Evolutionary conservation across 1,140 invertebrate species (phyloP), one percentile per base, ranked within the genome.

Genomic region (Limonius californicus): DNA sequence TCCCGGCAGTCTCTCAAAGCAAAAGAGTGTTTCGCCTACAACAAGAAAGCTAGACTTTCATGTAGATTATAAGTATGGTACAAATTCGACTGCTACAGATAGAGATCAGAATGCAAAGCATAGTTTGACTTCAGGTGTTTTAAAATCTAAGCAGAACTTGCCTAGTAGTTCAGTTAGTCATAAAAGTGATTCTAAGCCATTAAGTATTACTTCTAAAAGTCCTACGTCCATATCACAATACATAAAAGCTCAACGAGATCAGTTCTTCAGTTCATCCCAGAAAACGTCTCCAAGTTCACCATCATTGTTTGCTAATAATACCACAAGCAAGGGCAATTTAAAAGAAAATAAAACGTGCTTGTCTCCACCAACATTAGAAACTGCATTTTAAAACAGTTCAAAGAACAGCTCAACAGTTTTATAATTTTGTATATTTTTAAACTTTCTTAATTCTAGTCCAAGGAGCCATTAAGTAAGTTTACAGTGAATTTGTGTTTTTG

Each of bases 351-450:
- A 45, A 65, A 35, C 20, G 6, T 9, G 12, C 18, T 9, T 11
- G 6, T 76, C 77, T 15, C 80, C 80, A 14, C 77, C 78, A 42
- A 82, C 83, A 18, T 75, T 84, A 71, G 83, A 84, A 77, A 84
- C 83, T 50, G 81, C 82, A 54, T 83, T 84, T 82, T 84, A 81
- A 81, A 55, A 42, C 15, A 56, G 45, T 50, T n/a, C n/a, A n/a
- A n/a, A n/a, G n/a, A n/a, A n/a, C n/a, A n/a, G n/a, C n/a, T n/a
- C n/a, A 50, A 23, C 32, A n/a, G 42, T 30, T 19, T 47, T 27
- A 57, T 14, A 20, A 2, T 39, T 2, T 39, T 3, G 42, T 42
- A 15, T 3, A 43, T 11, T 55, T 55, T 12, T 39, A 39, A 30
- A n/a, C 2, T 57, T 16, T 57, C 14, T 27, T 20, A 11, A 20